Percentiles rank a stretch among this genome's conserved stretches.
These are phyloP conservation scores for Crotalus helleri DNA, from an alignment of 2,113 vertebrate species.

Conservation along the genomic window DNA sequence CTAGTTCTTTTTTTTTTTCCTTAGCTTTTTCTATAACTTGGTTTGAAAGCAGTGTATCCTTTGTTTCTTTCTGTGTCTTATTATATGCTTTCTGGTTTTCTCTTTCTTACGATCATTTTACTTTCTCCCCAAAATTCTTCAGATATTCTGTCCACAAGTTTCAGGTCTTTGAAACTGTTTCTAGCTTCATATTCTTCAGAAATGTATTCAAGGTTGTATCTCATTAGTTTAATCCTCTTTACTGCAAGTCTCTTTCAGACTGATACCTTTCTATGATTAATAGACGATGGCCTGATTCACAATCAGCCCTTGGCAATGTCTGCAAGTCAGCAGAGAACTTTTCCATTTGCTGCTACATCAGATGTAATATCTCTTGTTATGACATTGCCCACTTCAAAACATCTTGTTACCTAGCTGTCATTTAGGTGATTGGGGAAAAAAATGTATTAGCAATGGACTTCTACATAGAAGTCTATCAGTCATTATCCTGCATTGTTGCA, in stretches of 20 bases:
- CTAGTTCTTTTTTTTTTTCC: not conserved
- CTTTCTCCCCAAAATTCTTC: not conserved
- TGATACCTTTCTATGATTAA: not conserved
- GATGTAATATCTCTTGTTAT: not conserved
- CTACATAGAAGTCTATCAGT: not conserved
- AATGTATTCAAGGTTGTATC: not conserved
- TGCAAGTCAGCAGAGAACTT: not conserved
- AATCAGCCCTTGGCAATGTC: not conserved
- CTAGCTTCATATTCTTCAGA: not conserved
- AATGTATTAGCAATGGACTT: not conserved
- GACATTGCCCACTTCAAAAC: not conserved
- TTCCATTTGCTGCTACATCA: not conserved
- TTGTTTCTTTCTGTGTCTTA: not conserved
- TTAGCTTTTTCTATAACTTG: not conserved
- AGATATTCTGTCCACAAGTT: not conserved
- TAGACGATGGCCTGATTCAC: not conserved
- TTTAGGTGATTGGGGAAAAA: not conserved
- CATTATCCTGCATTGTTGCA: not conserved
- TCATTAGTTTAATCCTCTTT: not conserved
- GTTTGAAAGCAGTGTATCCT: not conserved
- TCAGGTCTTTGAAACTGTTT: not conserved
- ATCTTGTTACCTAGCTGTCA: not conserved
- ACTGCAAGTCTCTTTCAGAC: not conserved
- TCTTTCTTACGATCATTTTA: not conserved
- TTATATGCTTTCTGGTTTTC: not conserved